Percentiles rank a stretch among this genome's conserved stretches.
Conservation (phyloP, 2,888 invertebrate species). For the Tetragnatha montana region DNA sequence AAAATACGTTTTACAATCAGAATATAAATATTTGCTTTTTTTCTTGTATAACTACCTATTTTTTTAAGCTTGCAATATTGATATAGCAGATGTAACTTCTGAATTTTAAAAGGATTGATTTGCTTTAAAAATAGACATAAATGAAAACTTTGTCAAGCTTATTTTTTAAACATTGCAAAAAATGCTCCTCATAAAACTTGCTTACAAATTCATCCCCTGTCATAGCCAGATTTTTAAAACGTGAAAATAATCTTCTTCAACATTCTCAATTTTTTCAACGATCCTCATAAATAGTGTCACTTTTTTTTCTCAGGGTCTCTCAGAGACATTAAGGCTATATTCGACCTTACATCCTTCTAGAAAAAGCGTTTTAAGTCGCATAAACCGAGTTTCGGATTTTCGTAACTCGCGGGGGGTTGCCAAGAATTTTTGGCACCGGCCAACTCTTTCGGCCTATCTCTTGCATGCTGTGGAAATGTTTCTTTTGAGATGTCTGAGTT, state of each 20-base stretch:
- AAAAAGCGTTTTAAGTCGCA: slow-evolving; percentile 4
- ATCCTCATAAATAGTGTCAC: not conserved
- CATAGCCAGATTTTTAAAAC: not conserved
- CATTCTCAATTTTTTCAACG: not conserved
- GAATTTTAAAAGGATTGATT: no score
- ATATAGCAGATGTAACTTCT: no score
- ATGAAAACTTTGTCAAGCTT: no score
- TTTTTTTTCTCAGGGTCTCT: not conserved
- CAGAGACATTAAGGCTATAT: not conserved
- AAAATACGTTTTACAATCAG: no score
- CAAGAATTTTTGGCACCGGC: slow-evolving; percentile 42
- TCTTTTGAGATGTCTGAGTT: not conserved
- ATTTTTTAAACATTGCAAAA: no score
- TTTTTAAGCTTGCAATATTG: no score
- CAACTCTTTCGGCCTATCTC: slow-evolving; percentile 4
- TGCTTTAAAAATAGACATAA: no score
- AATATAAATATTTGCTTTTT: no score
- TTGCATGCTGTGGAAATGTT: not conserved
- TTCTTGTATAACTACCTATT: no score
- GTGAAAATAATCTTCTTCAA: not conserved
- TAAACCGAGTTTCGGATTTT: slow-evolving; percentile 20
- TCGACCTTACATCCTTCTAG: not conserved
- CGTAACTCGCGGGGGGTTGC: slow-evolving; percentile 23
- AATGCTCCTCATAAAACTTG: no score
- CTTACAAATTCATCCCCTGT: not conserved